Evolutionary conservation across 2,888 invertebrate genomes (phyloP).

Genomic region (Pheosia gnoma): DNA sequence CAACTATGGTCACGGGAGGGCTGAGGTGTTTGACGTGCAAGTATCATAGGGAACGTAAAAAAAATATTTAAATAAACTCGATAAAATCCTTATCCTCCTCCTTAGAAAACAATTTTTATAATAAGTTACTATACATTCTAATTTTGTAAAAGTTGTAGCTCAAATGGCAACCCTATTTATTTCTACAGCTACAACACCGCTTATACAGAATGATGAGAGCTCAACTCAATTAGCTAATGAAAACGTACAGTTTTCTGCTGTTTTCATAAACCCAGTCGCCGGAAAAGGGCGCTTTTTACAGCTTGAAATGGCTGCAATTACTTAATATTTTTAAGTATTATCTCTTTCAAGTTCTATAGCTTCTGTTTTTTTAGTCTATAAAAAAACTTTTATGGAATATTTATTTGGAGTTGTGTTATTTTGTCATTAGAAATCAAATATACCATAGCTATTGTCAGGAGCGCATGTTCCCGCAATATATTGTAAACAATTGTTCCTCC

Average conservation of each 20-base stretch:
- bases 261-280: constrained; percentile 52
- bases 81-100: too few species aligned
- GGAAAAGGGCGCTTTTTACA: constrained; percentile 31
- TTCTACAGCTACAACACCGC: constrained; percentile 57
- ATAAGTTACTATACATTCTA: too few species aligned
- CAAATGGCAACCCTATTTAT: constrained; percentile 47
- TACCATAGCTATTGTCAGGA: too few species aligned
- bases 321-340: constrained; percentile 7
- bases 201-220: constrained; percentile 57
- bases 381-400: too few species aligned
- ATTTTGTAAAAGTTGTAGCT: too few species aligned
- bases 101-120: too few species aligned
- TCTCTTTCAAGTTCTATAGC: not conserved
- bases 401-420: too few species aligned
- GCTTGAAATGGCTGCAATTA: constrained; percentile 9
- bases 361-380: not conserved
- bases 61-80: too few species aligned
- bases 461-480: not conserved
- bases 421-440: too few species aligned
- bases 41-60: too few species aligned
- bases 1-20: too few species aligned
- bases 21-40: too few species aligned
- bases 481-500: not conserved
- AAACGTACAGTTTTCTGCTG: constrained; percentile 62
- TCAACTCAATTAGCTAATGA: constrained; percentile 81